phyloP scores from a whole-genome alignment of 2,797 vertebrate genomes.

The Acanthiza pusilla region DNA sequence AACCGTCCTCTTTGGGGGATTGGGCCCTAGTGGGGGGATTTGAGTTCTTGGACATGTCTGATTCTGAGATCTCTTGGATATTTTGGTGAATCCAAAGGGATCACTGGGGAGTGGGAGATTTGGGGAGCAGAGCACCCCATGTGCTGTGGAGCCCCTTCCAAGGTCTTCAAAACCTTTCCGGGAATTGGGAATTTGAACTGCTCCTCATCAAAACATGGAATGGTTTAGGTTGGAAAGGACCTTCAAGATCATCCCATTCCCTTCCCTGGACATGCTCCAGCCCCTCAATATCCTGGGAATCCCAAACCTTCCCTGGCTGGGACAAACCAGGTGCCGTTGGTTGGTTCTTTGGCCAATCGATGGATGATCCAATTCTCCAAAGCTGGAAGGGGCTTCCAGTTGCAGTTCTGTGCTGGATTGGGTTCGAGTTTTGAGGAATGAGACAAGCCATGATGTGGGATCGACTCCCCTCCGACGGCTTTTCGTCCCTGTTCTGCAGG shows the following conservation, averaged over 20 bases:
- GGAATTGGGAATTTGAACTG: background rate
- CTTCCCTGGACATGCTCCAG: background rate
- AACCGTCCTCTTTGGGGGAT: background rate
- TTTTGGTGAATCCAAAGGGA: background rate
- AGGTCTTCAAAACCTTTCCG: background rate
- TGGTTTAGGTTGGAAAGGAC: fast-evolving
- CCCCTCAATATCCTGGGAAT: background rate
- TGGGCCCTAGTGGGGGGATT: background rate
- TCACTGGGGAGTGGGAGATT: background rate
- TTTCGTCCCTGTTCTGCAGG: background rate
- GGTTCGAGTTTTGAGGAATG: fast-evolving
- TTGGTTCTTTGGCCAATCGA: background rate
- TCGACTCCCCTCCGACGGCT: fast-evolving
- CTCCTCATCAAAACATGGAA: background rate
- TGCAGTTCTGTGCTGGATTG: fast-evolving
- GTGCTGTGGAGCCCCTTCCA: fast-evolving
- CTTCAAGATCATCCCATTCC: fast-evolving
- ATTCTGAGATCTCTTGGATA: background rate
- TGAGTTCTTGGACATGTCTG: background rate
- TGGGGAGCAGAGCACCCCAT: background rate
- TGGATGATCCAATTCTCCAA: background rate
- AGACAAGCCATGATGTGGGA: fast-evolving
- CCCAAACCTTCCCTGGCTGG: background rate
- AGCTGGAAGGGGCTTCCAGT: background rate
- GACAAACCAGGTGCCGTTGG: fast-evolving